Percentiles rank a stretch among this genome's conserved stretches.
phyloP scores from a whole-genome alignment of 2,888 invertebrate species.

The Cosmopolites sordidus region DNA sequence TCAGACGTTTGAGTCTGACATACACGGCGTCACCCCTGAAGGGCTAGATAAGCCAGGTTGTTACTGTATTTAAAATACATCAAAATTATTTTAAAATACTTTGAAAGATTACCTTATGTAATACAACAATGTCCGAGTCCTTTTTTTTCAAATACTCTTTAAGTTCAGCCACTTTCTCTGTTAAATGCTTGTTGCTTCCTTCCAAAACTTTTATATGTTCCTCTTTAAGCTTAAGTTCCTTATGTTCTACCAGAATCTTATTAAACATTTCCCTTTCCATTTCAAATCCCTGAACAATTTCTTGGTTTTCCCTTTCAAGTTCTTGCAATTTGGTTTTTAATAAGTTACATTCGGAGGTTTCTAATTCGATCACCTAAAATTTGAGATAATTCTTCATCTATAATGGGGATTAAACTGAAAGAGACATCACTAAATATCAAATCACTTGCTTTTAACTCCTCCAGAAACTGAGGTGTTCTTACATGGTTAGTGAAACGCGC shows the following conservation, averaged over 20 bases:
- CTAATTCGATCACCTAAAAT: constrained; percentile 22
- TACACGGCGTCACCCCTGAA: too few species aligned
- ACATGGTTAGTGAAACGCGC: too few species aligned
- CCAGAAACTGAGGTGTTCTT: too few species aligned
- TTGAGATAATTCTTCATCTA: too few species aligned
- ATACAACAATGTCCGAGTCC: constrained; percentile 23
- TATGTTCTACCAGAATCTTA: constrained; percentile 19
- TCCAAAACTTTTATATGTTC: constrained; percentile 27
- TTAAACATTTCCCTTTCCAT: constrained; percentile 31
- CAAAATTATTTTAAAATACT: constrained; percentile 2
- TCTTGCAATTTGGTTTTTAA: constrained; percentile 31
- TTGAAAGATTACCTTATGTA: too few species aligned
- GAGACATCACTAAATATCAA: too few species aligned
- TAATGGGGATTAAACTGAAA: too few species aligned
- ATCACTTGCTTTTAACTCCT: too few species aligned
- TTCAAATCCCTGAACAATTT: constrained; percentile 27
- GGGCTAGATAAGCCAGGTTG: too few species aligned
- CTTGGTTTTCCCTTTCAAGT: constrained; percentile 28
- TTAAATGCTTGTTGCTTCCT: constrained; percentile 23
- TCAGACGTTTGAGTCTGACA: too few species aligned
- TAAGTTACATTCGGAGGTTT: constrained; percentile 27
- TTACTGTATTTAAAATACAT: constrained; percentile 11
- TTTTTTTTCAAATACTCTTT: constrained; percentile 27
- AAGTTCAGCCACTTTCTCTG: constrained; percentile 24
- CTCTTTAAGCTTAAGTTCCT: constrained; percentile 22